Conservation (phyloP, 2,113 vertebrate species). For the Odocoileus hemionus region DNA sequence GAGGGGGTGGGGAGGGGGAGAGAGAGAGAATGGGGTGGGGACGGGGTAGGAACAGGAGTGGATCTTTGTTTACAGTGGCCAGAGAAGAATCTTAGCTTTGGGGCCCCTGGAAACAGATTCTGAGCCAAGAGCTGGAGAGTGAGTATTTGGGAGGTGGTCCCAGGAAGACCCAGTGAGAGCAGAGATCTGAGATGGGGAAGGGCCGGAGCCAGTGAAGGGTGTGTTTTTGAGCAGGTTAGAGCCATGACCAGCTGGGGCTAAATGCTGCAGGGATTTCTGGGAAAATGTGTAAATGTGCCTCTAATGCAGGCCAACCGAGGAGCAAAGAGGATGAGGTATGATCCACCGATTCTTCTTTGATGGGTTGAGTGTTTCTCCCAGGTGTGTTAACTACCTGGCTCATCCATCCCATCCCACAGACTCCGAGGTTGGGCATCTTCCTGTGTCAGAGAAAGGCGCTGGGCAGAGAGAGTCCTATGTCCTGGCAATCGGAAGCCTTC, state of each 20-base stretch:
- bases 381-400: no score
- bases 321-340: neutral
- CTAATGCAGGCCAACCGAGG: fast-evolving
- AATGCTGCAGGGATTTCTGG: neutral
- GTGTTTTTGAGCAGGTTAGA: no score
- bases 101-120: neutral
- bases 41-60: fast-evolving
- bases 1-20: fast-evolving
- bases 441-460: neutral
- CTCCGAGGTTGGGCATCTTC: neutral
- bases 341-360: neutral
- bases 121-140: neutral
- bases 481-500: neutral
- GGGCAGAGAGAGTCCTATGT: neutral
- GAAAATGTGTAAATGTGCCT: neutral
- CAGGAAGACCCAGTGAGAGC: neutral
- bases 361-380: neutral
- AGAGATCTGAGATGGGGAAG: neutral
- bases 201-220: neutral
- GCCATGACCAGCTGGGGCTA: neutral
- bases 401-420: fast-evolving
- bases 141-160: neutral
- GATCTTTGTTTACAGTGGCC: neutral
- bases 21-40: neutral
- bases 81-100: neutral